phyloP scores from a whole-genome alignment of 2,888 invertebrate genomes.

The Sycophila texana region DNA sequence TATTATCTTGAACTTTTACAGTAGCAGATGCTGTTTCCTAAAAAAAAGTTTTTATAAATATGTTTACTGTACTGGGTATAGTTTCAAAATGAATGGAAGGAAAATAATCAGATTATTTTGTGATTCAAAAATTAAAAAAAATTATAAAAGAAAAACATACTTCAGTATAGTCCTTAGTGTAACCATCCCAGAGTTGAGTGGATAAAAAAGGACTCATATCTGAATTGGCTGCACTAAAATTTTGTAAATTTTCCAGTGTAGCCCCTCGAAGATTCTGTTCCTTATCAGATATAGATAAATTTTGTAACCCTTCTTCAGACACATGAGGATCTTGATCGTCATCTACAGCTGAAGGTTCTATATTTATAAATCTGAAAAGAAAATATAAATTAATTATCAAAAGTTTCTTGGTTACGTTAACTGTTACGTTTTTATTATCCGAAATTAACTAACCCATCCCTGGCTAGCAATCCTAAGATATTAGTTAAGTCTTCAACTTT shows the following conservation, averaged over 20 bases:
- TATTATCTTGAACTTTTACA: constrained; percentile 60
- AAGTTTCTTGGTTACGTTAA: not conserved
- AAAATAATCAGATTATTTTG: constrained; percentile 3
- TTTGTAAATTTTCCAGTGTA: constrained; percentile 66
- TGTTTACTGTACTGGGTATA: not conserved
- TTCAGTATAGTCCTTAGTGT: constrained; percentile 57
- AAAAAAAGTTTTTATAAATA: constrained; percentile 23
- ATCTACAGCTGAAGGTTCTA: constrained; percentile 82
- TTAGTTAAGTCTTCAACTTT: constrained; percentile 79
- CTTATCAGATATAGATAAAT: constrained; percentile 69
- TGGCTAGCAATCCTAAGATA: constrained; percentile 81
- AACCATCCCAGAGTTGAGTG: constrained; percentile 68
- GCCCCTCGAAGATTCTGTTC: constrained; percentile 76
- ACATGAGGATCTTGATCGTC: constrained; percentile 77
- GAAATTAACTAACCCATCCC: constrained; percentile 79
- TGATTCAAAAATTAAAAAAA: not conserved
- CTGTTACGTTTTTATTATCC: not conserved
- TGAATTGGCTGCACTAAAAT: constrained; percentile 66
- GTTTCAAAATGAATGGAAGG: not conserved
- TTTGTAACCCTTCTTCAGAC: constrained; percentile 72
- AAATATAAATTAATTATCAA: constrained; percentile 12
- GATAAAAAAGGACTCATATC: constrained; percentile 67
- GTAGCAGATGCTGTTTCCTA: constrained; percentile 48
- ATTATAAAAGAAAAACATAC: constrained; percentile 17
- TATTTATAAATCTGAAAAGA: constrained; percentile 79